Conservation (phyloP, 1,140 invertebrate species). For the Formica exsecta region DNA sequence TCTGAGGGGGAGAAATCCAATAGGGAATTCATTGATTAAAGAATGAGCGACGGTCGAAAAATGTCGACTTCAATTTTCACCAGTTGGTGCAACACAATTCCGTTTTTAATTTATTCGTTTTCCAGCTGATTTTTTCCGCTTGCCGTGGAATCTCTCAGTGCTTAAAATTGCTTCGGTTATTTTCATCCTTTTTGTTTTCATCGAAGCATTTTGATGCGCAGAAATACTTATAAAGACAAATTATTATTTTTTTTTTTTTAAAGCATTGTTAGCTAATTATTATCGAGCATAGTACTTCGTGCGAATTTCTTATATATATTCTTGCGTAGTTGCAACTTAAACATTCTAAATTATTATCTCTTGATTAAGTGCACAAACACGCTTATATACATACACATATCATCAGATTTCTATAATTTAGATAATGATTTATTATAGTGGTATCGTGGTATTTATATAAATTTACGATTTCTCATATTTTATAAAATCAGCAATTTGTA, state of each 20-base stretch:
- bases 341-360: too few relatives aligned
- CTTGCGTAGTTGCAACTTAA: neutral
- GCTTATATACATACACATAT: too few relatives aligned
- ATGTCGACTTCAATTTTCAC: slow-evolving; percentile 52
- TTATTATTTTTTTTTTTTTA: neutral
- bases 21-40: slow-evolving; percentile 59
- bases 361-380: too few relatives aligned
- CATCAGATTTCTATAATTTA: too few relatives aligned
- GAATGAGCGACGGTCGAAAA: slow-evolving; percentile 47
- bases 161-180: slow-evolving; percentile 45
- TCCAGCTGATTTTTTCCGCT: slow-evolving; percentile 40
- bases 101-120: slow-evolving; percentile 54
- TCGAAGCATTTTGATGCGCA: neutral
- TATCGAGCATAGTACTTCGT: neutral
- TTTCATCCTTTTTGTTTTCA: slow-evolving; percentile 3
- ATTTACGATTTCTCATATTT: too few relatives aligned
- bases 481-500: too few relatives aligned
- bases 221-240: neutral
- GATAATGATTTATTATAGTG: too few relatives aligned
- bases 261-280: neutral
- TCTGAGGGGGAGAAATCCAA: slow-evolving; percentile 41
- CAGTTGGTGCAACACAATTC: slow-evolving; percentile 58
- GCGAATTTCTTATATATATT: neutral
- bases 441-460: too few relatives aligned
- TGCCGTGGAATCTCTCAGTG: slow-evolving; percentile 2